These are phyloP conservation scores for Characodon lateralis DNA, from an alignment of 2,797 vertebrate species.

Conservation along the genomic window DNA sequence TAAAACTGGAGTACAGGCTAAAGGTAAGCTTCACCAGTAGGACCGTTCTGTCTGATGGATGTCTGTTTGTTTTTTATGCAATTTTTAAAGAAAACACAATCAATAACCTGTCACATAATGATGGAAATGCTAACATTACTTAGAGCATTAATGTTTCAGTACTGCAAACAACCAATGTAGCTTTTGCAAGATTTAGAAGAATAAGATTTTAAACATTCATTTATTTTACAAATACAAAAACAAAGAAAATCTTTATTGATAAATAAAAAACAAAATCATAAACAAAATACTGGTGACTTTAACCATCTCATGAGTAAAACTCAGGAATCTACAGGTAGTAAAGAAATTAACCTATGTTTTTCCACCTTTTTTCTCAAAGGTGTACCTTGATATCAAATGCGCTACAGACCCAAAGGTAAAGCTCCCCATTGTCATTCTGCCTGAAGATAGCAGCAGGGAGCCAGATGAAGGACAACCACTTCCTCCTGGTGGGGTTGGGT, in stretches of 20 bases:
- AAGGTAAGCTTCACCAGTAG: slow-evolving; percentile 77
- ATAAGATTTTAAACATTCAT: not conserved
- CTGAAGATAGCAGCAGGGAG: slow-evolving; percentile 8
- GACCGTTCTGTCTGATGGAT: no score
- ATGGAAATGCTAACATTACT: not conserved
- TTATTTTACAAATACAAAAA: not conserved
- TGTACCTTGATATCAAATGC: slow-evolving; percentile 71
- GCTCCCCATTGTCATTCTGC: slow-evolving; percentile 73
- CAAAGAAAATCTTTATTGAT: slow-evolving; percentile 28
- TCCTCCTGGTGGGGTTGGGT: slow-evolving; percentile 27
- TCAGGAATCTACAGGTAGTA: not conserved
- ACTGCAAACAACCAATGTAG: not conserved
- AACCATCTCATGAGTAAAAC: not conserved
- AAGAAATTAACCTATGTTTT: not conserved
- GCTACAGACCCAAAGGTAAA: slow-evolving; percentile 69
- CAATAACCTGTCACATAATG: not conserved
- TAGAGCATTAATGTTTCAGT: not conserved
- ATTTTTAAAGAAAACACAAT: not conserved
- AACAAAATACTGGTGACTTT: not conserved
- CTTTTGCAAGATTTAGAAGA: no score
- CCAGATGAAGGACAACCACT: not conserved
- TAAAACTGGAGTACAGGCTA: slow-evolving; percentile 77
- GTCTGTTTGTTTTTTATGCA: not conserved
- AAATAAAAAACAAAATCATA: slow-evolving; percentile 5
- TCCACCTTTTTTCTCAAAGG: slow-evolving; percentile 44